Conservation (phyloP, 2,888 invertebrate genomes). For the Pteria penguin region DNA sequence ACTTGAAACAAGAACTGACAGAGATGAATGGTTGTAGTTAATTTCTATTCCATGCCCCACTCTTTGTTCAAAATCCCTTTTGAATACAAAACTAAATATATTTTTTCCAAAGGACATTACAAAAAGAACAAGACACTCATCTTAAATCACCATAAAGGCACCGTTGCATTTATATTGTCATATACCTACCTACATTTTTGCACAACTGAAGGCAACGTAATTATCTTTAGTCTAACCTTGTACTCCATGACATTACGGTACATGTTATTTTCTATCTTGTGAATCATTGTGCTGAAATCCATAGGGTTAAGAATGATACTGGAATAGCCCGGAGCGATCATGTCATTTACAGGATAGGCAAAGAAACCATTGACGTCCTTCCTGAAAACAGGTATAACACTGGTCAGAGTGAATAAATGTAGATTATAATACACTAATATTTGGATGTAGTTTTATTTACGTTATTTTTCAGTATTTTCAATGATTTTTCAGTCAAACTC, state of each 20-base stretch:
- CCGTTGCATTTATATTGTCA: too few relatives aligned
- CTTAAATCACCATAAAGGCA: too few relatives aligned
- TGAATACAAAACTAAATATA: too few relatives aligned
- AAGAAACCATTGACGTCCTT: conserved; percentile 98
- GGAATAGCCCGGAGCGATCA: conserved; percentile 97
- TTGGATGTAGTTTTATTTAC: not conserved
- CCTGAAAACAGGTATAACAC: conserved; percentile 72
- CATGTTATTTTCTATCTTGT: conserved; percentile 93
- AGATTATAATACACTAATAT: not conserved
- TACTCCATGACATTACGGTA: conserved; percentile 84
- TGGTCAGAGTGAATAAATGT: not conserved
- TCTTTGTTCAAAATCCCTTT: too few relatives aligned
- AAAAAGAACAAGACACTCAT: too few relatives aligned
- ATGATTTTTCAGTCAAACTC: not conserved
- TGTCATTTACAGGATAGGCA: conserved; percentile 98
- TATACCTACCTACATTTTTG: too few relatives aligned
- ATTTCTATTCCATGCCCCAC: too few relatives aligned
- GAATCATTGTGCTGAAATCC: conserved; percentile 98
- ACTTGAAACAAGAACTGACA: too few relatives aligned
- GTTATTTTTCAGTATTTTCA: not conserved
- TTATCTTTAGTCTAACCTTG: conserved; percentile 80
- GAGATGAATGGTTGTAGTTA: too few relatives aligned
- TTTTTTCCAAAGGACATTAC: too few relatives aligned
- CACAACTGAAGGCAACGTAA: too few relatives aligned
- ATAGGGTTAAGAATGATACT: conserved; percentile 86